Evolutionary conservation across 2,797 vertebrate species (phyloP), one percentile per base, ranked within the genome.

Genomic region (Fundulus diaphanus): DNA sequence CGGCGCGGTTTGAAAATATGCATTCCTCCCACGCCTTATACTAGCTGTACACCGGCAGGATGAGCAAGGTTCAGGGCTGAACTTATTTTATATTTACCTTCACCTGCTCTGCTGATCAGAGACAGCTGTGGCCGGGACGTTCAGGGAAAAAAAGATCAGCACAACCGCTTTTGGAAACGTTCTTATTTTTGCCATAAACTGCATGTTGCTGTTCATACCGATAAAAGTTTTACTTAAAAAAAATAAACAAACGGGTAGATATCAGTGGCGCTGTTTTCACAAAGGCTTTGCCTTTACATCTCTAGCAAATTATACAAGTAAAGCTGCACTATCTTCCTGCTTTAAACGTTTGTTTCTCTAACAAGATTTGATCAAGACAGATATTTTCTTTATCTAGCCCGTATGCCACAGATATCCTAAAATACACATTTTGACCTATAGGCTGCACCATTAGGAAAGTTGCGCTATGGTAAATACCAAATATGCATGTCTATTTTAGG

Each of bases 211-310:
- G 67, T 85, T 56, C 49, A n/a, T 31, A 37, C n/a, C 70, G 16
- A 78, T 74, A 79, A 65, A 46, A 20, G 54, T 29, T 80, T 82
- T 80, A 33, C 56, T 37, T 71, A 69, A n/a, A 54, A 72, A 42
- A n/a, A n/a, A n/a, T n/a, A n/a, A n/a, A 70, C 56, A 24, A 48
- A 86, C 37, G 85, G 78, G 85, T 89, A 79, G 83, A 70, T 90
- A 88, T 87, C 79, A 80, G 82, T 91, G 80, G 35, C n/a, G 35
- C n/a, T 71, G 69, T 88, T 77, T 87, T 92, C 88, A 92, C 92
- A 93, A 44, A 86, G 80, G 83, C 80, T 90, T 92, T 93, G 93
- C 93, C 93, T 94, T 93, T 70, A 66, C 63, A 31, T 74, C 63
- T 92, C 77, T 48, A 77, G 77, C 83, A 44, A 84, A 77, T 76